Percentiles rank a stretch among this genome's conserved stretches.
Evolutionary conservation across 2,888 invertebrate species (phyloP).

Genomic region (Oscheius sp.): DNA sequence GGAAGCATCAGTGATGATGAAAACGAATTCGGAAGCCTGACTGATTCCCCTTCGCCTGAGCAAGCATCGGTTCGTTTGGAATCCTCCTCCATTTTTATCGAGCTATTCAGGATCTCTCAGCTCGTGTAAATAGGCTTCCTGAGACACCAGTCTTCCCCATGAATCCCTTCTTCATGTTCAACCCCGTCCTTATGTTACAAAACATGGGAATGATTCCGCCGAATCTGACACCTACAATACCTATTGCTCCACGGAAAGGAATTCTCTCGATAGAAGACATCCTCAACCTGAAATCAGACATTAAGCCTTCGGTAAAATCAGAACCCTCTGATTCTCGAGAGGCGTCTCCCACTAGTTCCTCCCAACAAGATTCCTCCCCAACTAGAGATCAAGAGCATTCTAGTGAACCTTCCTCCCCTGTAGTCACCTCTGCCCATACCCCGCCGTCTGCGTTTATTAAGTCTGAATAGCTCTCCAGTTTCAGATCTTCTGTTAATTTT

Average conservation of each 20-base stretch:
- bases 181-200: conserved; percentile 41
- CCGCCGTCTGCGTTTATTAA: not conserved
- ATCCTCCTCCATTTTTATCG: too few species aligned
- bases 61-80: conserved; percentile 43
- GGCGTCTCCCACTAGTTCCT: conserved; percentile 29
- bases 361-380: conserved; percentile 32
- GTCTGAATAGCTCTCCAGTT: not conserved
- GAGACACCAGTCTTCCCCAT: conserved; percentile 35
- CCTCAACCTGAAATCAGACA: conserved; percentile 41
- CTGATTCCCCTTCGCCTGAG: conserved; percentile 57
- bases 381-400: conserved; percentile 19
- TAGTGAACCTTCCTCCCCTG: conserved; percentile 25
- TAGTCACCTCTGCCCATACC: conserved; percentile 1
- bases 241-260: conserved; percentile 37
- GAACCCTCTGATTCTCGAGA: conserved; percentile 14
- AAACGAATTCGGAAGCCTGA: conserved; percentile 52
- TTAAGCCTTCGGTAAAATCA: not conserved
- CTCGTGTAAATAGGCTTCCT: conserved; percentile 7
- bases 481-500: conserved; percentile 12
- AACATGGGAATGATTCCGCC: conserved; percentile 29
- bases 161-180: conserved; percentile 51
- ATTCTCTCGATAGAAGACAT: conserved; percentile 58
- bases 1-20: conserved; percentile 47
- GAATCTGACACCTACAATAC: conserved; percentile 16
- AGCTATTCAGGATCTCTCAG: conserved; percentile 19